Percentiles rank a stretch among this genome's conserved stretches.
These are phyloP conservation scores for Megathymus violae DNA, from an alignment of 1,140 invertebrate genomes.

Conservation along the genomic window DNA sequence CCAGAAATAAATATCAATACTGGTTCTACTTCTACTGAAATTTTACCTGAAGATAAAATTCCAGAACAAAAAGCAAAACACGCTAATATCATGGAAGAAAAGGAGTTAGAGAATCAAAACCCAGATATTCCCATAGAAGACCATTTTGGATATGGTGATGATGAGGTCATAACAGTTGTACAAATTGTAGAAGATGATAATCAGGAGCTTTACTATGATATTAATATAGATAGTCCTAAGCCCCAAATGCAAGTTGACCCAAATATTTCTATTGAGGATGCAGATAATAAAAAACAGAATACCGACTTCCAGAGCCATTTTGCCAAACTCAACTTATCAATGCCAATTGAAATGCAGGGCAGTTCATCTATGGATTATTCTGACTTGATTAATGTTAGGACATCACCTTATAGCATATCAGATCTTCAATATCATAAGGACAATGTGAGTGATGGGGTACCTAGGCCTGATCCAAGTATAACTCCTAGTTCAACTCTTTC, in stretches of 20 bases:
- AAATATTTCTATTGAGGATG: slow-evolving; percentile 41
- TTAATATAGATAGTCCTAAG: slow-evolving; percentile 70
- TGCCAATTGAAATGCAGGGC: slow-evolving; percentile 40
- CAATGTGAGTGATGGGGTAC: slow-evolving; percentile 43
- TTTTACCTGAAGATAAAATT: slow-evolving; percentile 27
- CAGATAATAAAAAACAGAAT: slow-evolving; percentile 52
- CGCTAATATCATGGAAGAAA: slow-evolving; percentile 3
- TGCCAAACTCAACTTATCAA: slow-evolving; percentile 64
- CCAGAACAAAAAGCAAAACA: slow-evolving; percentile 18
- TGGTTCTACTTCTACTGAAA: slow-evolving; percentile 7
- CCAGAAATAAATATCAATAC: slow-evolving; percentile 13
- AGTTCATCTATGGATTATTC: slow-evolving; percentile 60
- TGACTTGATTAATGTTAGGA: slow-evolving; percentile 48
- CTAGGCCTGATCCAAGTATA: slow-evolving; percentile 70
- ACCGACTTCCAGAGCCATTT: slow-evolving; percentile 71
- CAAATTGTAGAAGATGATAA: slow-evolving; percentile 82
- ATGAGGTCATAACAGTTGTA: slow-evolving; percentile 80
- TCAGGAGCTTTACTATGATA: slow-evolving; percentile 73
- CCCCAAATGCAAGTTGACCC: slow-evolving; percentile 30
- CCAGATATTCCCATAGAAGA: slow-evolving; percentile 54
- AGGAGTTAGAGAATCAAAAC: slow-evolving; percentile 17
- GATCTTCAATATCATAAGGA: slow-evolving; percentile 55
- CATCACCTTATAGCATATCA: slow-evolving; percentile 52
- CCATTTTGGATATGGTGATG: slow-evolving; percentile 68
- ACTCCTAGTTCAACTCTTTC: slow-evolving; percentile 78